Evolutionary conservation across 2,797 vertebrate genomes (phyloP).

Genomic region (Notamacropus eugenii): DNA sequence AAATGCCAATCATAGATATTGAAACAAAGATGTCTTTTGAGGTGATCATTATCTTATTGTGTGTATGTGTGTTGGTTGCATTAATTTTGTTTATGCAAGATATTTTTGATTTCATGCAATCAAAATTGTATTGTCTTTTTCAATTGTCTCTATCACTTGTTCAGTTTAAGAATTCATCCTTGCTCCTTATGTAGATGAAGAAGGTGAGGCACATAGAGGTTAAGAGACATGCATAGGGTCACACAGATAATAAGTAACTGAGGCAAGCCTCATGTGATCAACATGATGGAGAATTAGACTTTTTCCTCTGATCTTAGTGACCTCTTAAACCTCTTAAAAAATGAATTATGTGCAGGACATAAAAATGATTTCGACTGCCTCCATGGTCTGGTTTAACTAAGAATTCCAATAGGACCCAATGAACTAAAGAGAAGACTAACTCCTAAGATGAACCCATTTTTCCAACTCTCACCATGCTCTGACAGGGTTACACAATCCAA

Average conservation of each 20-base stretch:
- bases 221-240: background rate
- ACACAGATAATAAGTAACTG: background rate
- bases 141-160: background rate
- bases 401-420: background rate
- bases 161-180: background rate
- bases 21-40: background rate
- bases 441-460: background rate
- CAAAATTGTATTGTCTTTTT: background rate
- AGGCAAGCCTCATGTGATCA: background rate
- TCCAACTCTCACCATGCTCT: background rate
- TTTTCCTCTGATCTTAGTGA: background rate
- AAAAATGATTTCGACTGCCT: background rate
- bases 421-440: background rate
- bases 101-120: background rate
- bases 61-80: background rate
- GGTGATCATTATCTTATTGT: background rate
- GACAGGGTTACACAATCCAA: background rate
- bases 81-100: background rate
- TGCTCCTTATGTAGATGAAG: background rate
- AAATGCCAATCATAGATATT: no score
- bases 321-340: background rate
- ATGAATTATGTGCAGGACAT: background rate
- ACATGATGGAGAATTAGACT: background rate
- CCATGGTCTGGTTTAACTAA: background rate
- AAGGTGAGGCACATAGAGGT: background rate